These are phyloP conservation scores for Sarcophaga subvicina DNA, from an alignment of 2,888 invertebrate genomes.

Conservation along the genomic window DNA sequence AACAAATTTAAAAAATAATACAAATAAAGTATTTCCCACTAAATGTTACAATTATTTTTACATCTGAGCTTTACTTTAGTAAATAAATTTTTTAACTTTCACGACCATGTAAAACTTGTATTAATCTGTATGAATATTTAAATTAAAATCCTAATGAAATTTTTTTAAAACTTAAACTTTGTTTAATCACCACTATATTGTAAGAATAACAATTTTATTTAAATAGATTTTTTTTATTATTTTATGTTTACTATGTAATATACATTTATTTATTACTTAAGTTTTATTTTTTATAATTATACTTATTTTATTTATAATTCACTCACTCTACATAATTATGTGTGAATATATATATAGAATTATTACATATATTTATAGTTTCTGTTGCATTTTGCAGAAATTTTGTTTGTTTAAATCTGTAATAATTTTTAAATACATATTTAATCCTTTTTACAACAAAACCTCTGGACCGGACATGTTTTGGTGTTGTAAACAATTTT, in stretches of 20 bases:
- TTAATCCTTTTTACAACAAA: conserved; percentile 12
- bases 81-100: too few species aligned
- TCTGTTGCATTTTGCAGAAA: conserved; percentile 10
- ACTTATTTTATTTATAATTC: conserved; percentile 36
- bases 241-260: conserved; percentile 57
- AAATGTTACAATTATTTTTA: too few species aligned
- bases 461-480: not conserved
- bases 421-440: not conserved
- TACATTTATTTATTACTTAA: conserved; percentile 53
- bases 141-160: too few species aligned
- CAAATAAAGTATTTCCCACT: too few species aligned
- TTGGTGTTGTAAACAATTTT: not conserved
- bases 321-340: conserved; percentile 31
- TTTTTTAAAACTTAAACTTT: conserved; percentile 15
- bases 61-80: too few species aligned
- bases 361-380: conserved; percentile 19
- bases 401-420: too few species aligned
- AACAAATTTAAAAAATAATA: too few species aligned
- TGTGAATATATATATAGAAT: conserved; percentile 27
- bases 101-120: too few species aligned
- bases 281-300: conserved; percentile 51
- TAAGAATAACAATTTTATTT: conserved; percentile 59
- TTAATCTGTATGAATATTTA: too few species aligned
- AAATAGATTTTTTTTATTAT: conserved; percentile 32
- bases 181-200: conserved; percentile 51